Conservation (phyloP, 2,888 invertebrate genomes). For the Scotopteryx bipunctaria region DNA sequence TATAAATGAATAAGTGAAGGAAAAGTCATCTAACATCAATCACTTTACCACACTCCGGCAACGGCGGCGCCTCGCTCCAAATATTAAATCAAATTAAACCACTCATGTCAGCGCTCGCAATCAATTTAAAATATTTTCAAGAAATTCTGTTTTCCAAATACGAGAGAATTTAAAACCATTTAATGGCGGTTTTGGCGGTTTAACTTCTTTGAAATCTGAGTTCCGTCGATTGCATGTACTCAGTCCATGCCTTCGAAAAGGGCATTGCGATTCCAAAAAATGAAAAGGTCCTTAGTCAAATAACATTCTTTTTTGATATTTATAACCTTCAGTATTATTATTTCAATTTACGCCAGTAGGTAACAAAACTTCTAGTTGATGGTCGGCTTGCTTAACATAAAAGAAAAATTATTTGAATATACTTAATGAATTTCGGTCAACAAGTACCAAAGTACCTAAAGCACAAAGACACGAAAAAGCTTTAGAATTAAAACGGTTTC, state of each 20-base stretch:
- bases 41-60: conserved; percentile 34
- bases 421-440: background rate
- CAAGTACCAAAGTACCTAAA: too few relatives aligned
- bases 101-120: conserved; percentile 41
- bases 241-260: too few relatives aligned
- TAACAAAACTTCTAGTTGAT: too few relatives aligned
- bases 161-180: conserved; percentile 34
- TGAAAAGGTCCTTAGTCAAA: too few relatives aligned
- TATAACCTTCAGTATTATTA: too few relatives aligned
- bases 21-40: conserved; percentile 51
- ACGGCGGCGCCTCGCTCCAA: conserved; percentile 21
- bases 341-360: too few relatives aligned
- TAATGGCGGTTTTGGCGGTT: background rate
- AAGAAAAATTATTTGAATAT: background rate
- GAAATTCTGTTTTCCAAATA: conserved; percentile 7
- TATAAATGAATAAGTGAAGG: conserved; percentile 45
- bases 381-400: background rate
- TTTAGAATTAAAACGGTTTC: conserved; percentile 18
- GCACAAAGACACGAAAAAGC: background rate
- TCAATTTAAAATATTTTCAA: conserved; percentile 16
- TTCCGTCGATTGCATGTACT: background rate
- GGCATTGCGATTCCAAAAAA: too few relatives aligned
- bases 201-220: background rate
- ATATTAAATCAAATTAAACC: conserved; percentile 50
- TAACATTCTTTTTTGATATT: too few relatives aligned